These are phyloP conservation scores for Micrastur ruficollis DNA, from an alignment of 2,797 vertebrate species.

Conservation along the genomic window DNA sequence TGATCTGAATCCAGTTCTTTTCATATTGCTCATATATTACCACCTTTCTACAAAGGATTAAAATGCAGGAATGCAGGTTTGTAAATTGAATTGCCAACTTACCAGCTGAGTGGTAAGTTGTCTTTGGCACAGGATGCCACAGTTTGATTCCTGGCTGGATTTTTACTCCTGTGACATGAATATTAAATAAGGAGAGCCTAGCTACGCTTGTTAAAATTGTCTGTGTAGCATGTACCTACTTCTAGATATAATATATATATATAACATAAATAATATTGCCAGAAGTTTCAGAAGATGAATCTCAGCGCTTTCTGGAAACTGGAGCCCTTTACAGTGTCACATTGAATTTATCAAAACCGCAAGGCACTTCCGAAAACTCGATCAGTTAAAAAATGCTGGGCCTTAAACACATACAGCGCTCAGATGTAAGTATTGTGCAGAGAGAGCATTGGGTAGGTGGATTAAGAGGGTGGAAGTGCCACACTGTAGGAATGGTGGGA, in stretches of 20 bases:
- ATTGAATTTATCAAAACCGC: neutral
- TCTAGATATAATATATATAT: neutral
- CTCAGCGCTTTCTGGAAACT: conserved; percentile 37
- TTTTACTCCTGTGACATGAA: conserved; percentile 68
- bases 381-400: neutral
- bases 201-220: neutral
- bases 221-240: neutral
- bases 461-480: neutral
- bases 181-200: conserved; percentile 60
- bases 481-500: conserved; percentile 7
- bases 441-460: neutral
- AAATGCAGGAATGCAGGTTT: conserved; percentile 74
- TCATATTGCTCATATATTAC: conserved; percentile 70
- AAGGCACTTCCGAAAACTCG: neutral
- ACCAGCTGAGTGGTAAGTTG: conserved; percentile 75
- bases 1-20: conserved; percentile 73
- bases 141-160: conserved; percentile 71
- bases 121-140: conserved; percentile 73
- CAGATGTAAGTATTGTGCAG: neutral
- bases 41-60: conserved; percentile 72
- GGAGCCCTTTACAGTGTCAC: neutral
- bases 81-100: conserved; percentile 77
- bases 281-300: conserved; percentile 25
- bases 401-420: neutral
- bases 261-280: neutral